Base-by-base conservation (phyloP, 1,140 invertebrate species). In the Ooceraea biroi region DNA sequence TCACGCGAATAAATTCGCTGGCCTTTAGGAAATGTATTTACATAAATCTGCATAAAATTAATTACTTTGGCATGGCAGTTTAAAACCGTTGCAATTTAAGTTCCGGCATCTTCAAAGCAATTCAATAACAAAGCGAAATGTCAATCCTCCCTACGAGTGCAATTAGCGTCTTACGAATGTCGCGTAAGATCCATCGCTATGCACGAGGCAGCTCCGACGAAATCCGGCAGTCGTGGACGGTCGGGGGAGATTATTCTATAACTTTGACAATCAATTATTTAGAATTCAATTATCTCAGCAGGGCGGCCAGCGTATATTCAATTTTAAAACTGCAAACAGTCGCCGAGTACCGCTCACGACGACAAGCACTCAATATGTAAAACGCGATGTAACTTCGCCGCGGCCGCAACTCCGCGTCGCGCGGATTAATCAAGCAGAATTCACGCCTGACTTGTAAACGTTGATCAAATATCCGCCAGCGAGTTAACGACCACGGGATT, bases 191-290 rank as follows among this genome's bases (percentile, higher is more conserved):
- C 36, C 50, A 19, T 55, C 48, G 19, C 55, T 11, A n/a, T 8
- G 41, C 48, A 22, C 22, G 19, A 27, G 17, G 27, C 60, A 50
- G 55, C 30, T 2, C 19, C 48, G 52, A 30, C 65, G 36, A 46
- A 57, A 17, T 57, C 46, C 48, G 25, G 17, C 22, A 50, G 17
- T 48, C 44, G 41, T 36, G 27, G 30, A n/a, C 14, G 71, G 22
- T 7, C 0, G 14, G 19, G 57, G 36, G 22, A 57, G 76, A 80
- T 80, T 80, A 80, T 80, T 80, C 76, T 80, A 71, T 80, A 80
- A 80, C 66, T 80, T 80, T 80, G 69, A 80, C 76, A 80, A 80
- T 80, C 76, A 80, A 80, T 80, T 80, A 80, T 71, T 80, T 80
- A 69, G 65, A 80, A 80, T 80, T 46, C 50, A 80, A 50, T 80